These are phyloP conservation scores for Auanema sp. DNA, from an alignment of 2,888 invertebrate genomes.

Conservation along the genomic window DNA sequence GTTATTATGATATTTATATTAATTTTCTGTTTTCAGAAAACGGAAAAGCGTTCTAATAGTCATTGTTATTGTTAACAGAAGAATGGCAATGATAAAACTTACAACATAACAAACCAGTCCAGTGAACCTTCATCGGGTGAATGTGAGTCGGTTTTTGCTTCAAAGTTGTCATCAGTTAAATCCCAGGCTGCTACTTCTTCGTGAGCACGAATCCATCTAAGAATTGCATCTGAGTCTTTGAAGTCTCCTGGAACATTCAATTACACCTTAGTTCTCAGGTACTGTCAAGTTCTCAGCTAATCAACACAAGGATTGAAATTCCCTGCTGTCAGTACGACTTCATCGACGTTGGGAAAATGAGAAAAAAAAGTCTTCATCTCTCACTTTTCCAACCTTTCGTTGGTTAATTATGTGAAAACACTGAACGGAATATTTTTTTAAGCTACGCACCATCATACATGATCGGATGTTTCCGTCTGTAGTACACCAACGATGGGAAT, in stretches of 20 bases:
- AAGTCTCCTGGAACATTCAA: conserved; percentile 54
- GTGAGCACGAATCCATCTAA: conserved; percentile 63
- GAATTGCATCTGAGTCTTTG: conserved; percentile 58
- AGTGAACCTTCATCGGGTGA: conserved; percentile 61
- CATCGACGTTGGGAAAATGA: no score
- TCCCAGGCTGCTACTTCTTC: conserved; percentile 61
- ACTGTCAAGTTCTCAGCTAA: no score
- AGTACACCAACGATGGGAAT: conserved; percentile 93
- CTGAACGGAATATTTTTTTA: not conserved
- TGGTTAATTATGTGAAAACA: no score
- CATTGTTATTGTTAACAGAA: not conserved
- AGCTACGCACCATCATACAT: conserved; percentile 81
- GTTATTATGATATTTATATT: no score
- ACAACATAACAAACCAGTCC: conserved; percentile 65
- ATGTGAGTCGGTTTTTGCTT: conserved; percentile 52
- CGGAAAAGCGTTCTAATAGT: no score
- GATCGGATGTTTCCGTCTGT: conserved; percentile 92
- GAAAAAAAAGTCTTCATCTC: not conserved
- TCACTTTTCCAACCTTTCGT: not conserved
- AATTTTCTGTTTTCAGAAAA: no score
- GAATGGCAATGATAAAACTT: conserved; percentile 37
- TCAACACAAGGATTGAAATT: no score
- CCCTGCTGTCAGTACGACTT: no score
- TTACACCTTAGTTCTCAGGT: not conserved
- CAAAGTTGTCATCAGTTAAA: conserved; percentile 63